Base-by-base conservation (phyloP, 2,888 invertebrate genomes). In the Plagiodera versicolora region DNA sequence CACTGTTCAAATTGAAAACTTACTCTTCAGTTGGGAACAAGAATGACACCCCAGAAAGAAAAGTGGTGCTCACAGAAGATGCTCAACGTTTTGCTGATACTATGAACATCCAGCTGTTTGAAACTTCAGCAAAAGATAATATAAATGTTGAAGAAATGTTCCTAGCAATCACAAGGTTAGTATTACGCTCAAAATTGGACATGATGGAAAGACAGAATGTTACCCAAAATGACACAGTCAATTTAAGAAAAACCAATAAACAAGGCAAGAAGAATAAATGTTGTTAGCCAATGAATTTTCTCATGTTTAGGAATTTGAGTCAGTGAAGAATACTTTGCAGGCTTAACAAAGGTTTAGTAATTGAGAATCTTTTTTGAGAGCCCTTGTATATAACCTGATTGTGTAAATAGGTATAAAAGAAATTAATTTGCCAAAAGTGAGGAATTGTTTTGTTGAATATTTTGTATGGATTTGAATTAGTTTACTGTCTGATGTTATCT, bases 61-160 rank as follows among this genome's bases (percentile, higher is more conserved):
- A 98, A 83, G 97, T 98, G 62, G 98, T 99, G 20, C 85, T 97
- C 64, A 96, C 96, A 47, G 94, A 95, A 80, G 99, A 99, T 83
- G 98, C 98, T 63, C 92, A 94, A 83, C 87, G 94, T 75, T 98
- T 98, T 83, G 98, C 99, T 62, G 92, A 91, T 79, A 95, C 98
- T 82, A 98, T 98, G 95, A 91, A 92, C 73, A 98, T 99, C 78
- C 92, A 94, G 72, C 83, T 98, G 70, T 98, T 95, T 82, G 99
- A 99, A 84, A 98, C 99, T 67, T 97, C 96, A 78, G 99, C 99
- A 78, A 99, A 98, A 85, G 97, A 98, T 80, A 98, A 98, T 82
- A 90, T 95, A 75, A 98, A 98, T 83, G 98, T 99, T 58, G 98
- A 98, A 84, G 97, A 98, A 84, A 98, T 97, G 89, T 88, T 89